Base-by-base conservation (phyloP, 2,797 vertebrate genomes). In the Eulemur mongoz region DNA sequence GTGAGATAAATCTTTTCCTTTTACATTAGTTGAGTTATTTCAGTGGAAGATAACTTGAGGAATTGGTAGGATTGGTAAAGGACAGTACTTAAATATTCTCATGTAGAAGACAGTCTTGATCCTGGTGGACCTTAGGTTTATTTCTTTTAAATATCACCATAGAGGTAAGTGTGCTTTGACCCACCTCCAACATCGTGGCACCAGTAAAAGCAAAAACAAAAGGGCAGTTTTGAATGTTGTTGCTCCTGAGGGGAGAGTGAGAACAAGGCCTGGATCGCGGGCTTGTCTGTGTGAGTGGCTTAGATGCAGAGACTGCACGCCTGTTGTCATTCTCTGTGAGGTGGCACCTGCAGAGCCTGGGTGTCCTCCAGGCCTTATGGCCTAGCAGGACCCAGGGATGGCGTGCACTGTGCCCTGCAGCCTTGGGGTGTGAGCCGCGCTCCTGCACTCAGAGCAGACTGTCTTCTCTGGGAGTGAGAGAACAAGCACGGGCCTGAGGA, bases 341-440 rank as follows among this genome's bases (percentile, higher is more conserved):
- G 63, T n/a, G 32, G 63, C 63, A 8, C 63, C 23, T 30, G 1
- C 14, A 57, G 4, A 90, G 8, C 57, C 59, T 30, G 22, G 25
- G 5, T 67, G 18, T 84, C 14, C n/a, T 52, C 61, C 25, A 69
- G 48, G 43, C 38, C 43, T 88, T 52, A 59, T 1, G 7, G 2
- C 50, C 40, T 7, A 69, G 10, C 7, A 17, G 43, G 25, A 87
- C 18, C n/a, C 15, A 3, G 2, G 2, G 35, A 15, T 70, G 0
- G 12, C 45, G 10, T 3, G 12, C 35, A 5, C 11, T 25, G 54
- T 18, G 22, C 35, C 35, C 4, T 78, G 14, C 7, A 82, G 35
- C 11, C 38, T 40, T 11, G 14, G 5, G 7, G 54, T 8, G 14
- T 4, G 27, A 2, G 7, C 25, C 10, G 0, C 69, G 35, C 18